Evolutionary conservation across 2,888 invertebrate species (phyloP), one percentile per base, ranked within the genome.

Genomic region (Trissolcus brochymenae): DNA sequence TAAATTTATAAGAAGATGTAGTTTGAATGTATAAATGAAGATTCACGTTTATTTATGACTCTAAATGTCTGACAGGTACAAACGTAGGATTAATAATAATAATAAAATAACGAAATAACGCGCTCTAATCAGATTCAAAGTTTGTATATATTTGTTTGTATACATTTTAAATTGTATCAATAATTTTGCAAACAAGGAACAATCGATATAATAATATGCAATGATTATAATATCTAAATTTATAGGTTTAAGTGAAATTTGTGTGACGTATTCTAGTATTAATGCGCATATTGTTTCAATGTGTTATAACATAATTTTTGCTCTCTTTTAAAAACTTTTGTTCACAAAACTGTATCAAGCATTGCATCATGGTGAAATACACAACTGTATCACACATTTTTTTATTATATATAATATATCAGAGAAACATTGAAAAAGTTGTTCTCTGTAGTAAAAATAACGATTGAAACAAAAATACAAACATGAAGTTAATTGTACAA

Each of bases 31-130:
- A 35, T 29, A 29, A 29, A 29, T 35, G 53, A 46, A 11, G 64
- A 54, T 65, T 65, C 64, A 65, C 60, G 35, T 35, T 35, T 11
- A 35, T 35, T 35, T 35, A 35, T 11, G 81, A 81, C 82, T 81
- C 80, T 81, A 81, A 81, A 84, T 87, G 87, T 88, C 87, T 87
- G 86, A 85, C 84, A 86, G 35, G 35, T 35, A 35, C 35, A 19
- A 41, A 56, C 19, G 53, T n/a, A 46, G 29, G 40, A 62, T 56
- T 59, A 72, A 66, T 40, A 29, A 50, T 35, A 67, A 68, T 75
- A 75, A 75, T 64, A 68, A 75, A 16, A 61, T 66, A 73, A 73
- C 60, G 55, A 50, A 73, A 60, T n/a, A n/a, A 61, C 19, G 25
- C 16, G 54, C 54, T 57, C 65, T 64, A 43, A 65, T 35, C 35